Conservation (phyloP, 2,113 vertebrate species). For the Sitta europaea region DNA sequence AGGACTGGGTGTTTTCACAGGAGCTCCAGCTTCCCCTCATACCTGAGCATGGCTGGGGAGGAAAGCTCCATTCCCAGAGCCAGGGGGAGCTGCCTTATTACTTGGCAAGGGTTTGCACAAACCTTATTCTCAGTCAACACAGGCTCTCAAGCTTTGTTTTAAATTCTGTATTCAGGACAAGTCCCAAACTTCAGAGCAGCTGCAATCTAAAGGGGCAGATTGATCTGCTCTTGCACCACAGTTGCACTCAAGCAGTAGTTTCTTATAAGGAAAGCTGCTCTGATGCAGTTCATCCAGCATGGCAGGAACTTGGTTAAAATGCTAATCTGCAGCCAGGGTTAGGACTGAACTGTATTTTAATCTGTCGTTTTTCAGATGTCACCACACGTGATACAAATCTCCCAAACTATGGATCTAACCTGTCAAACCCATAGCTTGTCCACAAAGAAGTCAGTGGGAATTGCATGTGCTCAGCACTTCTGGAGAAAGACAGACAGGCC, state of each 20-base stretch:
- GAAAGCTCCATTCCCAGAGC: neutral
- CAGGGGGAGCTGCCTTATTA: neutral
- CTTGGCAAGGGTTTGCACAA: neutral
- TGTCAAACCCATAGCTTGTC: neutral
- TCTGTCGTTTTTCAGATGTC: neutral
- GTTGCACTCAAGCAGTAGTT: neutral
- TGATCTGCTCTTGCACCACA: neutral
- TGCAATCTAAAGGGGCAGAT: neutral
- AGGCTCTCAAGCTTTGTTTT: neutral
- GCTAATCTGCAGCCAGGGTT: neutral
- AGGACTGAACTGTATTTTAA: neutral
- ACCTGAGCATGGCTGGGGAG: neutral
- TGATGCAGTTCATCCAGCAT: neutral
- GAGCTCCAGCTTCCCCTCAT: neutral
- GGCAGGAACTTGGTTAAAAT: neutral
- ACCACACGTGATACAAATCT: neutral
- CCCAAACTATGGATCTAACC: neutral
- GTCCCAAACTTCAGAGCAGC: conserved; percentile 15
- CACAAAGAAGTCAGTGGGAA: neutral
- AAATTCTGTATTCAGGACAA: conserved; percentile 13
- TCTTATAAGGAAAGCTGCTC: neutral
- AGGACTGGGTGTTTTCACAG: neutral
- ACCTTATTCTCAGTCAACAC: neutral
- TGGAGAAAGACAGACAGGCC: neutral
- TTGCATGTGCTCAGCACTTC: neutral